Evolutionary conservation across 2,113 vertebrate species (phyloP).

Genomic region (Sterrhoptilus dennistouni): DNA sequence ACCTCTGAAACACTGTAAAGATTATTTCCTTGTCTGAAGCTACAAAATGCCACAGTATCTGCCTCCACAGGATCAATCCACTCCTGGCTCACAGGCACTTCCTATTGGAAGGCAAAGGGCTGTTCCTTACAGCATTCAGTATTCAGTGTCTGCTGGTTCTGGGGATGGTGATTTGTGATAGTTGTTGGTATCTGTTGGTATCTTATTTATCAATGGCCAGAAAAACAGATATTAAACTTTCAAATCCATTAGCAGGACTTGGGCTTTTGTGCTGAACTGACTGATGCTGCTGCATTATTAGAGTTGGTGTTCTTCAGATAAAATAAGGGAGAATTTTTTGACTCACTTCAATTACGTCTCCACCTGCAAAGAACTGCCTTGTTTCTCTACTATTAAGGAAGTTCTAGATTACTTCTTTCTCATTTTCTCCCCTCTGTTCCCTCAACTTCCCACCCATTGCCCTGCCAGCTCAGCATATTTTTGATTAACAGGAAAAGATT

Average conservation of each 20-base stretch:
- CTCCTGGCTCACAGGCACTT: background rate
- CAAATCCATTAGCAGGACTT: background rate
- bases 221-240: background rate
- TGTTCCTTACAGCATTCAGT: background rate
- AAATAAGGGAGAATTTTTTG: background rate
- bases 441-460: background rate
- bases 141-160: background rate
- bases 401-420: background rate
- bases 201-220: background rate
- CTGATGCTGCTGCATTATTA: background rate
- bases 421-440: background rate
- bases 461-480: conserved; percentile 4
- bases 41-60: background rate
- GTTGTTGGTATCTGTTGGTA: background rate
- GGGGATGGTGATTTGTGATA: background rate
- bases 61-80: background rate
- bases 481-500: background rate
- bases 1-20: background rate
- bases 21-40: background rate
- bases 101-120: background rate
- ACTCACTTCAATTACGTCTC: background rate
- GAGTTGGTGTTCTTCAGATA: background rate
- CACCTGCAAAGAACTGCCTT: background rate
- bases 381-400: background rate
- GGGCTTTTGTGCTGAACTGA: background rate